These are phyloP conservation scores for Drosophila demipolita DNA, from an alignment of 2,888 invertebrate genomes.

Conservation along the genomic window DNA sequence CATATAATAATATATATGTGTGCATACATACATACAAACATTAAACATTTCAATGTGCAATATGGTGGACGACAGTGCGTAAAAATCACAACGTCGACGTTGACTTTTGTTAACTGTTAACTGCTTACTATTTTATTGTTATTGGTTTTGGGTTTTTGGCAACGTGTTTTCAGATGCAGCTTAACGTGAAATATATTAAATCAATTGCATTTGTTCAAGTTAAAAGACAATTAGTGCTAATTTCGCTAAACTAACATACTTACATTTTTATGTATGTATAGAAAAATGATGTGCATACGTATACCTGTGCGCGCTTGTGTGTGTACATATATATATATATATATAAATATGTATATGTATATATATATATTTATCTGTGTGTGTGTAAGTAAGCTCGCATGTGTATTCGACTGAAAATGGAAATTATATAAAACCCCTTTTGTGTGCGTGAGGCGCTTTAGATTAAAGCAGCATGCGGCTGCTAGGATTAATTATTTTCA, in stretches of 20 bases:
- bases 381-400: constrained; percentile 44
- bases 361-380: constrained; percentile 29
- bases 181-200: constrained; percentile 26
- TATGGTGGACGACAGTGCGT: constrained; percentile 75
- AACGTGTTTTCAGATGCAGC: constrained; percentile 46
- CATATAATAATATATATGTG: constrained; percentile 22
- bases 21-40: constrained; percentile 35
- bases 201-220: constrained; percentile 50
- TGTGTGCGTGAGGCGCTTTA: constrained; percentile 55
- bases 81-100: constrained; percentile 61
- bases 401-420: constrained; percentile 68
- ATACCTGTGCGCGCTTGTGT: constrained; percentile 44
- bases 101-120: constrained; percentile 40
- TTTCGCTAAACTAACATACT: constrained; percentile 51
- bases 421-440: constrained; percentile 76
- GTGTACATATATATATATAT: constrained; percentile 13
- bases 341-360: constrained; percentile 1
- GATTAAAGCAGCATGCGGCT: constrained; percentile 49
- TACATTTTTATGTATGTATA: constrained; percentile 47
- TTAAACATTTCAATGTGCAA: constrained; percentile 68
- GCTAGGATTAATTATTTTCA: constrained; percentile 38
- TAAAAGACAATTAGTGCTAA: constrained; percentile 50
- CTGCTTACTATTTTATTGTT: constrained; percentile 32
- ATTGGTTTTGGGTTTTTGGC: constrained; percentile 40
- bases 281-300: constrained; percentile 44